Evolutionary conservation across 1,140 invertebrate genomes (phyloP), one percentile per base, ranked within the genome.

Genomic region (Popillia japonica): DNA sequence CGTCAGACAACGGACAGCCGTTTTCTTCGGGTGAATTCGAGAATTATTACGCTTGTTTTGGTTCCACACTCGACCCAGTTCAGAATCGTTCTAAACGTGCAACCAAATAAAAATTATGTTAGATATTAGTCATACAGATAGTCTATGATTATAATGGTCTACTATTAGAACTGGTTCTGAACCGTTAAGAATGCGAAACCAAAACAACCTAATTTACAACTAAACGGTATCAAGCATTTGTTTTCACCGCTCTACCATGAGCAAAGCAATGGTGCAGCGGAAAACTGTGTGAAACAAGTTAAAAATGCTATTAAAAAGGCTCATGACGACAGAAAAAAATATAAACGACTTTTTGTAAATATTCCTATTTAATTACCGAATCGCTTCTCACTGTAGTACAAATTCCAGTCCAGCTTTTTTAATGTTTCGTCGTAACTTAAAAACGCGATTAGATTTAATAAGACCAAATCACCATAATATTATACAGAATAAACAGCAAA

Each of bases 361-460:
- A 48, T 48, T 48, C n/a, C 6, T 48, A 48, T 48, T 48, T 48
- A 48, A 48, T 48, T 48, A 48, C 8, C 44, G 44, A 48, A 48
- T 48, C 44, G 6, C 44, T 48, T 48, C 44, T 7, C 44, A 17
- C 6, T 17, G 44, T 48, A 48, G 2, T 48, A 48, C 44, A 48
- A 48, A 48, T 17, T 2, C 44, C 8, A 14, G 44, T 48, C n/a
- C 44, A n/a, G 34, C 40, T 42, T 20, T 77, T 48, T 14, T 20
- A 55, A 76, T n/a, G n/a, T 77, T 77, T 34, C 6, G 20, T 73
- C 68, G 75, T 79, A 80, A 55, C 27, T 74, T 55, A 34, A 80
- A 34, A 34, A 34, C 27, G 27, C 27, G 27, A 34, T 34, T 34
- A 34, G 27, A 34, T 34, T 34, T 34, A 34, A 34, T 34, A 34